Percentiles rank a stretch among this genome's conserved stretches.
These are phyloP conservation scores for Chinchilla lanigera DNA, from an alignment of 2,113 vertebrate genomes.

Conservation along the genomic window DNA sequence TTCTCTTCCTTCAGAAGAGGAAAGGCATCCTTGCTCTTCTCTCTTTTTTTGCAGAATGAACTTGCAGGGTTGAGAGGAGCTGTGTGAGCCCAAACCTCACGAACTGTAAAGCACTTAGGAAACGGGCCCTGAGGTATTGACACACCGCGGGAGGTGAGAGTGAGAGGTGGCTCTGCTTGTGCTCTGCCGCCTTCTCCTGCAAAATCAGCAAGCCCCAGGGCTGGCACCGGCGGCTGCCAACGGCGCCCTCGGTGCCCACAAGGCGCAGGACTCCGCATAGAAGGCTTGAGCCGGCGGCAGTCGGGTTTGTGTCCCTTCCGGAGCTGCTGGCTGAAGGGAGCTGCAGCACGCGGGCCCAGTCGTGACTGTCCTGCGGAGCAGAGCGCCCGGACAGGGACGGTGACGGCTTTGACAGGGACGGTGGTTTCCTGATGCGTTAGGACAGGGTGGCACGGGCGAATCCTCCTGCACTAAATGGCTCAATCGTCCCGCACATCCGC, in stretches of 20 bases:
- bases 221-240: not conserved
- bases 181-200: not conserved
- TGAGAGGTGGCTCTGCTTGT: not conserved
- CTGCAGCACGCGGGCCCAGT: not conserved
- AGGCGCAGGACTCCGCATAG: not conserved
- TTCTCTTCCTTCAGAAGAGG: not conserved
- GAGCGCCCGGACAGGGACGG: not conserved
- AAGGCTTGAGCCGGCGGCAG: not conserved
- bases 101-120: not conserved
- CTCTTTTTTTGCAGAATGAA: not conserved
- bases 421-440: slow-evolving; percentile 15
- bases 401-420: not conserved
- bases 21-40: not conserved
- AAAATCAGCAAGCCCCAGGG: not conserved
- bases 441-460: slow-evolving; percentile 13
- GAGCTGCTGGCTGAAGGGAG: not conserved
- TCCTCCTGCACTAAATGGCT: not conserved
- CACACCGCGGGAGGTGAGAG: not conserved
- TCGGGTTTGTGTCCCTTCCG: not conserved
- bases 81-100: not conserved
- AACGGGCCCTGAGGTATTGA: not conserved
- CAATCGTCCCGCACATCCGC: not conserved
- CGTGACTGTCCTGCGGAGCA: slow-evolving; percentile 7
- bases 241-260: not conserved
- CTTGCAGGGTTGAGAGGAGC: not conserved